Percentiles rank a stretch among this genome's conserved stretches.
phyloP scores from a whole-genome alignment of 1,140 invertebrate species.

The Halictus rubicundus region DNA sequence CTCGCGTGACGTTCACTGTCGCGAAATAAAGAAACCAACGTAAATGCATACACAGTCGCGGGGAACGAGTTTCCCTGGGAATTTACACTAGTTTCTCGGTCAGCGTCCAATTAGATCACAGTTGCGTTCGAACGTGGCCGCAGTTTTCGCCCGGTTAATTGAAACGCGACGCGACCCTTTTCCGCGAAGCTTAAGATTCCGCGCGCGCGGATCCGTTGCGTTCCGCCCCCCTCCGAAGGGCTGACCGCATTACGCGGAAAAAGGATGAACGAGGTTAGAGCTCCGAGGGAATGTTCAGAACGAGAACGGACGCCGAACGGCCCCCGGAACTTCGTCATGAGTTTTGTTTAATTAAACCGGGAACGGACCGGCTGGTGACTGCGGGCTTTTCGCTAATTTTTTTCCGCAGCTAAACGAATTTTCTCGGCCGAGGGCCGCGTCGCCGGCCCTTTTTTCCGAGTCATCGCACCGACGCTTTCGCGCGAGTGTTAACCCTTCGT shows the following conservation, averaged over 20 bases:
- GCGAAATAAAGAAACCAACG: no score
- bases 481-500: no score
- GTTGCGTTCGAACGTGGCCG: background rate
- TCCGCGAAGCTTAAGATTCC: background rate
- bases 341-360: conserved; percentile 36
- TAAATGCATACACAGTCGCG: no score
- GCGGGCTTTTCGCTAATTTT: conserved; percentile 18
- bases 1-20: no score
- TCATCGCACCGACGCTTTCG: background rate
- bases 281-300: conserved; percentile 15
- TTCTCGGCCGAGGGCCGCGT: background rate
- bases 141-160: background rate
- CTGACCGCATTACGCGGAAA: background rate
- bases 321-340: conserved; percentile 1
- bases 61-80: background rate
- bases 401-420: background rate
- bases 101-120: background rate
- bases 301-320: conserved; percentile 5
- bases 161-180: background rate
- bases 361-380: background rate
- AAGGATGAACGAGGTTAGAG: background rate
- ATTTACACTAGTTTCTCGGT: background rate
- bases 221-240: no score
- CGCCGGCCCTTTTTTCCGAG: no score
- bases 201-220: background rate